Evolutionary conservation across 2,888 invertebrate genomes (phyloP).

Genomic region (Carcina quercana): DNA sequence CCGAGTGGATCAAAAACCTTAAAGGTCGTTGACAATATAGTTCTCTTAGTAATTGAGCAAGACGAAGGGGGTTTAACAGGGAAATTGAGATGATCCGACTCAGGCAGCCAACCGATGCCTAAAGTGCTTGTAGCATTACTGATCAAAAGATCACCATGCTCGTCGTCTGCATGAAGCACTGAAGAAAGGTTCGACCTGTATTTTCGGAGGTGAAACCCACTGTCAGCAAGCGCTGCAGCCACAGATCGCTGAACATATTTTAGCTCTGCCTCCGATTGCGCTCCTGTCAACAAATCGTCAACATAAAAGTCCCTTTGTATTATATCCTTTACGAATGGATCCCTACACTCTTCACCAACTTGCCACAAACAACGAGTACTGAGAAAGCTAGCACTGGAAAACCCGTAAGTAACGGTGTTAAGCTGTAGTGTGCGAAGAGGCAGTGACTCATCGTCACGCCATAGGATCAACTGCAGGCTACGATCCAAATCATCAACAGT

Average conservation of each 20-base stretch:
- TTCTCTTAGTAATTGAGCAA: slow-evolving; percentile 9
- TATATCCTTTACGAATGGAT: not conserved
- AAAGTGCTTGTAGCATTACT: slow-evolving; percentile 10
- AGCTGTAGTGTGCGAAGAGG: slow-evolving; percentile 7
- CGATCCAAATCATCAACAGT: slow-evolving; percentile 4
- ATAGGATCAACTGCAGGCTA: not conserved
- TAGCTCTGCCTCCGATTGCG: slow-evolving; percentile 3
- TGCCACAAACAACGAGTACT: slow-evolving; percentile 8
- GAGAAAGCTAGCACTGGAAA: slow-evolving; percentile 10
- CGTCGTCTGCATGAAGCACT: not conserved
- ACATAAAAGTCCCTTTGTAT: slow-evolving; percentile 5
- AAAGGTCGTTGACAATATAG: slow-evolving; percentile 9
- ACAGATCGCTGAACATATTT: slow-evolving; percentile 1
- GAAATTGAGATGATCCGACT: slow-evolving; percentile 9
- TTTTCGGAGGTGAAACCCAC: slow-evolving; percentile 10
- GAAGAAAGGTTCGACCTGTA: slow-evolving; percentile 3
- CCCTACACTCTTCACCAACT: slow-evolving; percentile 8
- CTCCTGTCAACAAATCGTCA: slow-evolving; percentile 7
- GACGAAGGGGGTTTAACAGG: not conserved
- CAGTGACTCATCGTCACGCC: slow-evolving; percentile 2
- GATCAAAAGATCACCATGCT: not conserved
- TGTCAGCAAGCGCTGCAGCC: not conserved
- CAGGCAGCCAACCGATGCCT: slow-evolving; percentile 13
- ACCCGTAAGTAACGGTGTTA: slow-evolving; percentile 9
- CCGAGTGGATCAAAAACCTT: slow-evolving; percentile 14